Percentiles rank a stretch among this genome's conserved stretches.
Conservation (phyloP, 1,140 invertebrate species). For the Penaeus indicus region DNA sequence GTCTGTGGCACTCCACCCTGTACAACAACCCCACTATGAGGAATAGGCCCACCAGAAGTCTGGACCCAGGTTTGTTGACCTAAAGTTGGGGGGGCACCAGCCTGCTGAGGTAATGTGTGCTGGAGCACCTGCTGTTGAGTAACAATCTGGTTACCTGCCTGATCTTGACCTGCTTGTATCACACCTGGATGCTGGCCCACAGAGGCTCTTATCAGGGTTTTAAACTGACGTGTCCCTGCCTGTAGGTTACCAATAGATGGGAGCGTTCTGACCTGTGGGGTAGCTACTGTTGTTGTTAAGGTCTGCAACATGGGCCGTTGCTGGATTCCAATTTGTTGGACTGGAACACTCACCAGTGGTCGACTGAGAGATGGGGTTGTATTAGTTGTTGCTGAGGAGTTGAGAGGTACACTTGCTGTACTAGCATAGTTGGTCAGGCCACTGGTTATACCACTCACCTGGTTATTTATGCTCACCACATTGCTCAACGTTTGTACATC, state of each 20-base stretch:
- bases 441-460: conserved; percentile 57
- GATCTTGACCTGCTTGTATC: conserved; percentile 24
- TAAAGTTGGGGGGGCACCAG: conserved; percentile 50
- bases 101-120: conserved; percentile 41
- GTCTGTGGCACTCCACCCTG: conserved; percentile 47
- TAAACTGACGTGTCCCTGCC: conserved; percentile 46
- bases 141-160: conserved; percentile 38
- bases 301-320: conserved; percentile 38
- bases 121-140: conserved; percentile 58
- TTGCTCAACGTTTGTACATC: conserved; percentile 57
- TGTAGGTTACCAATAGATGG: conserved; percentile 49
- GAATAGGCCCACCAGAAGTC: conserved; percentile 44
- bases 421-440: conserved; percentile 45
- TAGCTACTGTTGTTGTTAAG: conserved; percentile 8
- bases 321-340: conserved; percentile 54
- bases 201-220: conserved; percentile 54
- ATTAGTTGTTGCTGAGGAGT: conserved; percentile 45
- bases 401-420: conserved; percentile 32
- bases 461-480: conserved; percentile 60
- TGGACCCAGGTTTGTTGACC: conserved; percentile 51
- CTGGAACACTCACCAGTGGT: conserved; percentile 49
- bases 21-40: conserved; percentile 47
- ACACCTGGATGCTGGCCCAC: conserved; percentile 36
- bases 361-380: conserved; percentile 51
- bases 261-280: conserved; percentile 48